Percentiles rank a stretch among this genome's conserved stretches.
phyloP scores from a whole-genome alignment of 1,140 invertebrate species.

The Cotesia typhae region DNA sequence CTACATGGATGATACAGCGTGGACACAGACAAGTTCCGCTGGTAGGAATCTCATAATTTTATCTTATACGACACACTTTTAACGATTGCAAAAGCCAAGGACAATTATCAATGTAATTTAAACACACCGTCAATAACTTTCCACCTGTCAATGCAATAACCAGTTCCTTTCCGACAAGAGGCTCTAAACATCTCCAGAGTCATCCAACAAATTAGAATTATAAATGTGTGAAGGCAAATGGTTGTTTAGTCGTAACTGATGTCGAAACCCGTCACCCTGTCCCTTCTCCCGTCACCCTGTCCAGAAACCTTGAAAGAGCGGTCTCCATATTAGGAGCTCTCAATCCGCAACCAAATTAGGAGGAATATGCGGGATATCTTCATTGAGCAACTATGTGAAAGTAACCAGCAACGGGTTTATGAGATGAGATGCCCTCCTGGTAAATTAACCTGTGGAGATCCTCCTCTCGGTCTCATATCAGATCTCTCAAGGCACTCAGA shows the following conservation, averaged over 20 bases:
- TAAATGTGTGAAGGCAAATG: background rate
- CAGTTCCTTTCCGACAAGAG: too few relatives aligned
- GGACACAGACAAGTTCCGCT: too few relatives aligned
- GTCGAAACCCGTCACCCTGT: background rate
- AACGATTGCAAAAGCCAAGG: background rate
- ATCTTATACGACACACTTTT: background rate
- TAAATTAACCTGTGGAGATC: too few relatives aligned
- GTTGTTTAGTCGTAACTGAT: background rate
- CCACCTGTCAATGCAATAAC: constrained; percentile 3
- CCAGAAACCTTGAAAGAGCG: background rate
- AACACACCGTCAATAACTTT: background rate
- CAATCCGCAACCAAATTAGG: constrained; percentile 30
- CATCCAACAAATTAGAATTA: too few relatives aligned
- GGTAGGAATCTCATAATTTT: too few relatives aligned
- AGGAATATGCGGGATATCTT: constrained; percentile 7
- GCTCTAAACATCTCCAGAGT: too few relatives aligned
- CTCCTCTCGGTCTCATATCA: too few relatives aligned
- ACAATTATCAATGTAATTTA: constrained; percentile 13
- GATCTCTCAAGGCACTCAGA: too few relatives aligned
- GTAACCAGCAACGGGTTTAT: background rate
- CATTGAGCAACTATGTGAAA: constrained; percentile 16
- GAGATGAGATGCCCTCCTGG: too few relatives aligned
- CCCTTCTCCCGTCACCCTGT: background rate
- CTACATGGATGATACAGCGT: too few relatives aligned
- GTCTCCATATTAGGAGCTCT: constrained; percentile 34